Conservation (phyloP, 2,113 vertebrate genomes). For the Thunnus thynnus region DNA sequence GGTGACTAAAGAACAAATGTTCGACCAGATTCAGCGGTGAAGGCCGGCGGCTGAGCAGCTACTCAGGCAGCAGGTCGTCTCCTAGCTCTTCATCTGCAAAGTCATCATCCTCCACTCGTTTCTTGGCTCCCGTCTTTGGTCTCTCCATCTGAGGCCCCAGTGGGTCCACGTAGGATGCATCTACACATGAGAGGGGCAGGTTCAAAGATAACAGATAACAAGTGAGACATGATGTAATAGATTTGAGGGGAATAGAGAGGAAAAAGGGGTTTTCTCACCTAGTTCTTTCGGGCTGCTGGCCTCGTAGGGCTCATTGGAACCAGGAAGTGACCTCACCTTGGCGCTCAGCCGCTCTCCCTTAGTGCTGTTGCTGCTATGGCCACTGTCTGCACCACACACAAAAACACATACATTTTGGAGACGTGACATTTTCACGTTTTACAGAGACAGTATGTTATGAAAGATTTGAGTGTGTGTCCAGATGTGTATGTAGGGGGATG, state of each 20-base stretch:
- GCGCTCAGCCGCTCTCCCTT: conserved; percentile 90
- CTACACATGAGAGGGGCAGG: conserved; percentile 72
- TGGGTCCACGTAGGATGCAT: conserved; percentile 93
- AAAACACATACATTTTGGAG: conserved; percentile 4
- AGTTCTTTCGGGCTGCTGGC: conserved; percentile 90
- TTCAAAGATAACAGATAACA: neutral
- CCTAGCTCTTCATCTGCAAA: conserved; percentile 96
- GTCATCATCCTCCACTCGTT: conserved; percentile 90
- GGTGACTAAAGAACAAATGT: neutral
- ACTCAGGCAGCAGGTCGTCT: conserved; percentile 95
- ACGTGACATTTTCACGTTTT: neutral
- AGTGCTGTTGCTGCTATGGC: conserved; percentile 85
- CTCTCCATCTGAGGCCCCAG: conserved; percentile 94
- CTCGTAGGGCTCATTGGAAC: conserved; percentile 91
- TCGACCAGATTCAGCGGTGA: neutral
- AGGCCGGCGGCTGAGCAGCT: conserved; percentile 27
- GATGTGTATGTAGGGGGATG: no score
- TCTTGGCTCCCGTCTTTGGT: conserved; percentile 94
- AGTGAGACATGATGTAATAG: neutral
- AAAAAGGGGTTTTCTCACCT: conserved; percentile 79
- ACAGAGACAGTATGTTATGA: neutral
- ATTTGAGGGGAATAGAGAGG: neutral
- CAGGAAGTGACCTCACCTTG: conserved; percentile 90
- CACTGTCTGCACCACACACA: conserved; percentile 84
- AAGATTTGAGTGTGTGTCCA: neutral